Conservation (phyloP, 2,797 vertebrate species). For the Crocodylus rhombifer region DNA sequence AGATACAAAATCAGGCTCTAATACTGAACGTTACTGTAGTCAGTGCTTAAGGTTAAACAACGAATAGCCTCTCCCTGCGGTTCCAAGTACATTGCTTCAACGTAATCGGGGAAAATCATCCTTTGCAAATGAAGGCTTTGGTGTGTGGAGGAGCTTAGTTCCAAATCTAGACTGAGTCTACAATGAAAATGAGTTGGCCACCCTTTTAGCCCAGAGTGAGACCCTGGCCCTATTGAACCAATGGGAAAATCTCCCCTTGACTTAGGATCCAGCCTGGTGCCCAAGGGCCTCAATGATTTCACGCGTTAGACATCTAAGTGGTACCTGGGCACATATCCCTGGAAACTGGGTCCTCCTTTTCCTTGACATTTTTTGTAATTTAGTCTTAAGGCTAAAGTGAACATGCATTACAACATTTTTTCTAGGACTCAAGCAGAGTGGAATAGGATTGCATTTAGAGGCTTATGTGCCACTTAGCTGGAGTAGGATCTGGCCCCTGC, state of each 20-base stretch:
- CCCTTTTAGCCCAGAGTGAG: not conserved
- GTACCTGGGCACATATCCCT: too few species aligned
- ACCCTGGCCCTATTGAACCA: not conserved
- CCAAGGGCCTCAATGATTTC: too few species aligned
- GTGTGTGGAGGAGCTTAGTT: not conserved
- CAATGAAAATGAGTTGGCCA: not conserved
- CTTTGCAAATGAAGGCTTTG: not conserved
- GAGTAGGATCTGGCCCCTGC: not conserved
- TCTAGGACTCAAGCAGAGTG: too few species aligned
- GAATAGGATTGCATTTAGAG: too few species aligned
- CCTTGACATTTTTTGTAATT: too few species aligned
- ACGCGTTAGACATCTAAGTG: too few species aligned
- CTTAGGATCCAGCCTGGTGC: not conserved
- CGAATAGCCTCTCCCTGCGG: not conserved
- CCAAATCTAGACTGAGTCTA: not conserved
- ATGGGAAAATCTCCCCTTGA: not conserved
- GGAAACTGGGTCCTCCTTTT: too few species aligned
- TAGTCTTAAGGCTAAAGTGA: too few species aligned
- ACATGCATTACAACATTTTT: too few species aligned
- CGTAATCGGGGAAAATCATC: not conserved
- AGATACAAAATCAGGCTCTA: not conserved
- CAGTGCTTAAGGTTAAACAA: not conserved
- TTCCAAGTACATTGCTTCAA: not conserved
- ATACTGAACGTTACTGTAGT: not conserved
- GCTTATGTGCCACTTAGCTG: too few species aligned